Percentiles rank a stretch among this genome's conserved stretches.
phyloP scores from a whole-genome alignment of 2,113 vertebrate species.

The Aix galericulata region DNA sequence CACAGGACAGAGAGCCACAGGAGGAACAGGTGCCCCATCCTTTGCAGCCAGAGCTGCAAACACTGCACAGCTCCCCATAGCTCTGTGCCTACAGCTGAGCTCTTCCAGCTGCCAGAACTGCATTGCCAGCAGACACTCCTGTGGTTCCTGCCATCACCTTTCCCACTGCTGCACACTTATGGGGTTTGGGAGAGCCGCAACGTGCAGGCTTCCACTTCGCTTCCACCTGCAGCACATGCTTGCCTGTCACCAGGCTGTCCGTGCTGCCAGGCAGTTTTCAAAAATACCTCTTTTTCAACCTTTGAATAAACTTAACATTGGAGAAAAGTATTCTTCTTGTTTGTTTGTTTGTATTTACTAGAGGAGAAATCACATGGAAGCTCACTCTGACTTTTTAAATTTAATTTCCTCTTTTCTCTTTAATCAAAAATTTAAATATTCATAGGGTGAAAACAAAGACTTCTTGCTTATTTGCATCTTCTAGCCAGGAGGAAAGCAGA shows the following conservation, averaged over 20 bases:
- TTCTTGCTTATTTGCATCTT: not conserved
- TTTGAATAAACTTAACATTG: not conserved
- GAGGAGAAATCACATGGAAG: not conserved
- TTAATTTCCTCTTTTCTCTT: not conserved
- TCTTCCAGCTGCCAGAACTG: not conserved
- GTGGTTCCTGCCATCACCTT: not conserved
- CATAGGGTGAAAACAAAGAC: not conserved
- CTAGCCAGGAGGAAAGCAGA: not conserved
- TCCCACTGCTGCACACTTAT: not conserved
- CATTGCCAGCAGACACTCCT: not conserved
- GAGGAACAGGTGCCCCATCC: not conserved
- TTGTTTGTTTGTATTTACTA: not conserved
- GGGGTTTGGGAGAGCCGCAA: not conserved
- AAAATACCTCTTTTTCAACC: rapidly evolving
- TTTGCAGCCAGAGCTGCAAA: not conserved
- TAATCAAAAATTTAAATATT: not conserved
- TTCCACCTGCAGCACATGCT: not conserved
- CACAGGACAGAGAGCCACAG: not conserved
- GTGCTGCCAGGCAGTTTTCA: rapidly evolving
- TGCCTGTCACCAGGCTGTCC: not conserved
- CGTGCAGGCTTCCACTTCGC: not conserved
- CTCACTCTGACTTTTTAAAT: not conserved
- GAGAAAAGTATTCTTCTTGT: not conserved
- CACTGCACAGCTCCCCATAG: not conserved
- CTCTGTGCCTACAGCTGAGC: not conserved